Conservation (phyloP, 1,140 invertebrate genomes). For the Grapholita molesta region DNA sequence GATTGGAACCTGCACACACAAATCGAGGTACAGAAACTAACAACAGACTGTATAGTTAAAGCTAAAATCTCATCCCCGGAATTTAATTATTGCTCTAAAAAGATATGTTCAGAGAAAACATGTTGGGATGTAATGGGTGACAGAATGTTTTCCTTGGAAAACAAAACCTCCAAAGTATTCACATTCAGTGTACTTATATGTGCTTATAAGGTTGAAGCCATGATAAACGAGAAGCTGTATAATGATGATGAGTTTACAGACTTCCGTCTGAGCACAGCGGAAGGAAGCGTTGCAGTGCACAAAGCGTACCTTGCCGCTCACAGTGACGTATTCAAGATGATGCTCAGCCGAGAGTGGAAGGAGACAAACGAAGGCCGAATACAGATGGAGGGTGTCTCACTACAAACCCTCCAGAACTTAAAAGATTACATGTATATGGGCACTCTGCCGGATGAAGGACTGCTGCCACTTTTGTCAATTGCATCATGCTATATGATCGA, state of each 20-base stretch:
- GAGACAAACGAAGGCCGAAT: not conserved
- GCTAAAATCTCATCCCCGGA: no score
- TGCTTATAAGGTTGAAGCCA: not conserved
- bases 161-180: not conserved
- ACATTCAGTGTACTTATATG: not conserved
- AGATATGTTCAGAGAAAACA: not conserved
- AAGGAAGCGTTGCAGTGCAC: not conserved
- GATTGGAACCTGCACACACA: not conserved
- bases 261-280: not conserved
- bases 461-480: not conserved
- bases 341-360: not conserved
- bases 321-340: not conserved
- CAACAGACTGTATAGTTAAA: not conserved
- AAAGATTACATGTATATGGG: conserved; percentile 7
- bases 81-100: not conserved
- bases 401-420: not conserved
- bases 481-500: not conserved
- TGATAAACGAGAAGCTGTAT: not conserved
- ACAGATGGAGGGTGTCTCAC: not conserved
- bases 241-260: not conserved
- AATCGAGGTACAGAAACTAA: not conserved
- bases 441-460: not conserved
- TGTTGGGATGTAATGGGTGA: not conserved
- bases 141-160: not conserved
- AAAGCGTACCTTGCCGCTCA: not conserved